These are phyloP conservation scores for Mandrillus leucophaeus DNA, from an alignment of 2,113 vertebrate species.

Conservation along the genomic window DNA sequence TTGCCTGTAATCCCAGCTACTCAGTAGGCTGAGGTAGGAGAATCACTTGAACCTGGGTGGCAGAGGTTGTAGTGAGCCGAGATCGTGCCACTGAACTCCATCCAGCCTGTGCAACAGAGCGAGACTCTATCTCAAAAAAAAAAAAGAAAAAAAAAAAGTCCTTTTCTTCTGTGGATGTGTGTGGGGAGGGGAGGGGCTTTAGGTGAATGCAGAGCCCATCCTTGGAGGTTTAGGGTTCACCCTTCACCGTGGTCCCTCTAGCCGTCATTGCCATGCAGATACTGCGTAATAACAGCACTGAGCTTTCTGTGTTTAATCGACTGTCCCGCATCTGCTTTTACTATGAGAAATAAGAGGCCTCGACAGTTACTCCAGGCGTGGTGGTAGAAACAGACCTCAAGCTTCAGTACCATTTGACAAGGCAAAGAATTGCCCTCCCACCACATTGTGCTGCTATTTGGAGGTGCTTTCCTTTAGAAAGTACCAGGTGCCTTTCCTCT, in stretches of 20 bases:
- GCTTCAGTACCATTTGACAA: constrained; percentile 36
- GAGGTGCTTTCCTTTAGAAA: constrained; percentile 37
- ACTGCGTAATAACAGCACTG: not conserved
- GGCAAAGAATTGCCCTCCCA: constrained; percentile 2
- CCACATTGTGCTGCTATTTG: not conserved
- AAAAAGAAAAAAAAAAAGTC: not conserved
- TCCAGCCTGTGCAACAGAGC: too few species aligned
- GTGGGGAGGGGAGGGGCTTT: too few species aligned
- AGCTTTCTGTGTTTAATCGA: constrained; percentile 7
- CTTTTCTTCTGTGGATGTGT: not conserved
- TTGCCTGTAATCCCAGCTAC: too few species aligned
- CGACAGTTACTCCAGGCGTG: not conserved
- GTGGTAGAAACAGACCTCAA: not conserved
- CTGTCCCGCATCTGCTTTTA: constrained; percentile 67
- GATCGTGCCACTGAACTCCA: too few species aligned
- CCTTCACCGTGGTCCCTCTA: not conserved
- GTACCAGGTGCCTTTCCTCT: constrained; percentile 64
- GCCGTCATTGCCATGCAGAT: fast-evolving
- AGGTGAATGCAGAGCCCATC: not conserved
- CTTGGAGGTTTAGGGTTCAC: not conserved
- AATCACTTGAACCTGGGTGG: too few species aligned
- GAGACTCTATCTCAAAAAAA: not conserved
- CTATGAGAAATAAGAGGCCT: constrained; percentile 58
- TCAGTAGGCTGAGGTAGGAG: too few species aligned
- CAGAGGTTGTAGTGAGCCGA: too few species aligned